Percentiles rank a stretch among this genome's conserved stretches.
Evolutionary conservation across 2,888 invertebrate species (phyloP).

Genomic region (Cantharis rustica): DNA sequence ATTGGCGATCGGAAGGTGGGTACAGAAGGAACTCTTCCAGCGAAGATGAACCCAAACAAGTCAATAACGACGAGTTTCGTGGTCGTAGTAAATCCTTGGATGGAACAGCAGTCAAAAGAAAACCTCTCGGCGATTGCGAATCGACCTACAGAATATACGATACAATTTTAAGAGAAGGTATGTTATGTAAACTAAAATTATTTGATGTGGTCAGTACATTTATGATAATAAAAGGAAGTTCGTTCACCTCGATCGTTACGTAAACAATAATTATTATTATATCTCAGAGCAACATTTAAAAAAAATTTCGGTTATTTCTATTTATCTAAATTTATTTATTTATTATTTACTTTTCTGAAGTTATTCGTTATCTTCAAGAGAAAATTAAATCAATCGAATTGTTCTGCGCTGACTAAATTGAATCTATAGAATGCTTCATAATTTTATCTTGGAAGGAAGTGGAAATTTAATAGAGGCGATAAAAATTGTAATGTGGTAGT

Average conservation of each 20-base stretch:
- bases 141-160: slow-evolving; percentile 83
- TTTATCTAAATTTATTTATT: not conserved
- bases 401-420: not conserved
- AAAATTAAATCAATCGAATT: not conserved
- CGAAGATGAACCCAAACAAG: slow-evolving; percentile 54
- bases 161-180: slow-evolving; percentile 76
- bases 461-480: not conserved
- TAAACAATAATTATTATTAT: not conserved
- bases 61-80: slow-evolving; percentile 70
- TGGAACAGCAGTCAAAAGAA: slow-evolving; percentile 60
- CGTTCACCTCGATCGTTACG: not conserved
- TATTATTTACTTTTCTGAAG: not conserved
- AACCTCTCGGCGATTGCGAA: slow-evolving; percentile 69
- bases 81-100: slow-evolving; percentile 81
- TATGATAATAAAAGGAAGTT: not conserved
- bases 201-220: not conserved
- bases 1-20: slow-evolving; percentile 65
- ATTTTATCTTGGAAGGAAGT: not conserved
- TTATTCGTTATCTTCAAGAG: not conserved
- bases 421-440: not conserved
- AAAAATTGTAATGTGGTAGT: not conserved
- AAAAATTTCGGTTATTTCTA: not conserved
- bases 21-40: slow-evolving; percentile 51
- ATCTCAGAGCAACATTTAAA: too few relatives aligned
- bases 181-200: not conserved